A percentile compares a stretch with the other conserved stretches of the same genome.
Evolutionary conservation across 1,140 invertebrate species (phyloP).

Genomic region (Drosophila bocki): DNA sequence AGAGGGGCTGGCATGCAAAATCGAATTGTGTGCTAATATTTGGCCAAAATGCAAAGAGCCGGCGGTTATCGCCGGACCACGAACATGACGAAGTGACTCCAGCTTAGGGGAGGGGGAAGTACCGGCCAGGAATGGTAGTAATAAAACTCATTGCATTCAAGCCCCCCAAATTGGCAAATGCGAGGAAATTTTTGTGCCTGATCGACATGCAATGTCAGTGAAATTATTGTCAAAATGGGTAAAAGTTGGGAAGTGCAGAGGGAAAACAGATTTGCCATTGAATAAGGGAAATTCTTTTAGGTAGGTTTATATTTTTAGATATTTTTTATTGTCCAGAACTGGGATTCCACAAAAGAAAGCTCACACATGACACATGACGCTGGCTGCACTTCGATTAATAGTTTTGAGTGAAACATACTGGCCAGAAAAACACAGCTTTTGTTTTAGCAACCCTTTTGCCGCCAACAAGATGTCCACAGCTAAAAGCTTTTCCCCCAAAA

Average conservation of each 20-base stretch:
- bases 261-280: not conserved
- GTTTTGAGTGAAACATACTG: constrained; percentile 20
- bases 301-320: not conserved
- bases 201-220: constrained; percentile 67
- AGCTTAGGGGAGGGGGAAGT: constrained; percentile 25
- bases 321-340: not conserved
- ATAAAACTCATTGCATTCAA: constrained; percentile 69
- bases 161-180: constrained; percentile 54
- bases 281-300: not conserved
- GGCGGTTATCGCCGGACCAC: constrained; percentile 34
- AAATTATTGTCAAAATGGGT: constrained; percentile 66
- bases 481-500: constrained; percentile 69
- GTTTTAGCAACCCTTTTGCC: constrained; percentile 59
- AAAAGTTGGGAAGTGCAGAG: constrained; percentile 49
- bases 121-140: constrained; percentile 21
- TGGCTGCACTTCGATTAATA: constrained; percentile 33
- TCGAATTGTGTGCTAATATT: constrained; percentile 82
- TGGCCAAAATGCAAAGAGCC: constrained; percentile 50
- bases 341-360: constrained; percentile 38
- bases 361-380: constrained; percentile 14
- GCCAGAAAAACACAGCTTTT: constrained; percentile 67
- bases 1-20: constrained; percentile 65
- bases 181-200: constrained; percentile 13
- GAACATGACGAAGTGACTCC: constrained; percentile 65
- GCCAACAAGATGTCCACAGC: constrained; percentile 47